Base-by-base conservation (phyloP, 2,888 invertebrate species). In the Microdon myrmicae region DNA sequence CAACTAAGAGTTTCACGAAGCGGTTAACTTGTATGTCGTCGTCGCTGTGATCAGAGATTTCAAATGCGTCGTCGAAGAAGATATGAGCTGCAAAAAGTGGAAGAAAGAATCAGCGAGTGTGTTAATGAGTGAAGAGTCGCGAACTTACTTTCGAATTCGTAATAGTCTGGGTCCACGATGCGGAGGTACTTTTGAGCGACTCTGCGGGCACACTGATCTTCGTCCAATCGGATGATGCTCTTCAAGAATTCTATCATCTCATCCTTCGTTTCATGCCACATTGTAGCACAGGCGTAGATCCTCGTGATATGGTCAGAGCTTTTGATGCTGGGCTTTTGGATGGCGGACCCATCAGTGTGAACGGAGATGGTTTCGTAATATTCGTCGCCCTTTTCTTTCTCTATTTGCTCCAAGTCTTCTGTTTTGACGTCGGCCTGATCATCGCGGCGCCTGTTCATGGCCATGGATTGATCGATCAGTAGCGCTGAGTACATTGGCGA, bases 261-360 rank as follows among this genome's bases (percentile, higher is more conserved):
- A 71, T 93, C 94, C 77, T 90, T 90, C 22, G 94, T 98, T 82
- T 99, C 98, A 81, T 99, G 99, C 99, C 99, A 99, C 97, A 99
- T 98, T 70, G 98, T 99, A 32, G 92, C 92, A 80, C 98, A 98
- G 20, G 96, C 93, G 76, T 93, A 98, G 70, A 99, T 96, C 78
- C 94, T 86, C 1, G 95, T 94, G 47, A 95, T 94, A 70, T 90
- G 88, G 78, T 95, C 94, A 1, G 92, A 90, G 37, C 88, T 90
- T 74, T 92, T 92, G 3, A 92, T 87, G 7, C 86, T 85, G 39
- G 87, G 88, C 26, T 89, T 90, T 31, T 87, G 86, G n/a, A 90
- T 86, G 3, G 89, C 87, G 0, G 91, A 90, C 4, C 90, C 90
- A 73, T 92, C 92, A 0, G 94, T 93, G 71, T 93, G 92, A 43